phyloP scores from a whole-genome alignment of 2,888 invertebrate species.

The Nomada ferruginata region DNA sequence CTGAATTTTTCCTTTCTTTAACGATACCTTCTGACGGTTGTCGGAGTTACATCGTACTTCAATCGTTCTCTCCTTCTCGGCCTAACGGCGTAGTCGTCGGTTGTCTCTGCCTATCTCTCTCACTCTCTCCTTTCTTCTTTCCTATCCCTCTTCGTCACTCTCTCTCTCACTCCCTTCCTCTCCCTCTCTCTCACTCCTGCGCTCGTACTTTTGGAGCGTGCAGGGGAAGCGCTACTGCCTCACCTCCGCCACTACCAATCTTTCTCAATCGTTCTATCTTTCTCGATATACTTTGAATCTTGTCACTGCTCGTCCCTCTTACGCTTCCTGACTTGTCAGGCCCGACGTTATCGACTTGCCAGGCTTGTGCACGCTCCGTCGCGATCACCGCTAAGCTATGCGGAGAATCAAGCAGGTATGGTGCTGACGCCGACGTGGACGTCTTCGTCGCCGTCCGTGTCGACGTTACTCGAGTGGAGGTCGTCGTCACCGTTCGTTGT shows the following conservation, averaged over 20 bases:
- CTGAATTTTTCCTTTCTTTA: conserved; percentile 35
- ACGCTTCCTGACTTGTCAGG: conserved; percentile 57
- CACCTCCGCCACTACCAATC: conserved; percentile 45
- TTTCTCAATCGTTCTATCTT: conserved; percentile 48
- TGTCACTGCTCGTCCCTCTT: conserved; percentile 56
- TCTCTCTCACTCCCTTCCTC: conserved; percentile 3
- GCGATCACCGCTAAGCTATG: conserved; percentile 44
- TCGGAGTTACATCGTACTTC: conserved; percentile 27
- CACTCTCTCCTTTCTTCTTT: conserved; percentile 12
- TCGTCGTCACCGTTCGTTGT: conserved; percentile 58
- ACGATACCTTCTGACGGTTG: conserved; percentile 20
- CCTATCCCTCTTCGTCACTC: conserved; percentile 2
- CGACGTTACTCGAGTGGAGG: conserved; percentile 56
- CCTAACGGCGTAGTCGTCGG: conserved; percentile 45
- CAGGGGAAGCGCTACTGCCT: conserved; percentile 60
- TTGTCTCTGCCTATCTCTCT: conserved; percentile 21
- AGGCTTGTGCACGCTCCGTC: conserved; percentile 62
- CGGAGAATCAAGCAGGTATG: conserved; percentile 28
- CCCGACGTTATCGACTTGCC: conserved; percentile 59
- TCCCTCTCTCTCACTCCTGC: conserved; percentile 37
- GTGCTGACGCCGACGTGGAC: conserved; percentile 59
- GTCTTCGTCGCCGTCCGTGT: conserved; percentile 58
- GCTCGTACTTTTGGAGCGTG: conserved; percentile 41
- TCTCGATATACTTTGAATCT: conserved; percentile 44
- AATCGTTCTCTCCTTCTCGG: conserved; percentile 39